Base-by-base conservation (phyloP, 2,888 invertebrate species). In the Pollenia griseotomentosa region DNA sequence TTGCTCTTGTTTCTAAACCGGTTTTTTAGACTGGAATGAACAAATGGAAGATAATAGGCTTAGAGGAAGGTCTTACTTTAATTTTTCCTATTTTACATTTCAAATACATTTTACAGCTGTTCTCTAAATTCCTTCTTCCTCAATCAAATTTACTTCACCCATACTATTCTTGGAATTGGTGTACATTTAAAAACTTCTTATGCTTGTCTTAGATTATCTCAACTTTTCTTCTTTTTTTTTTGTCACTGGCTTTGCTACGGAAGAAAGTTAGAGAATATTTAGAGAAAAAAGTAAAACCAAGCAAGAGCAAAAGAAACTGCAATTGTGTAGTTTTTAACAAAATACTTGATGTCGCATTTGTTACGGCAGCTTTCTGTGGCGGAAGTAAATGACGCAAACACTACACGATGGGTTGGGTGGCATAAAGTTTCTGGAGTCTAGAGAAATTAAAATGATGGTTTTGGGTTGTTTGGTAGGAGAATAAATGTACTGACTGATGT, bases 371-470 rank as follows among this genome's bases (percentile, higher is more conserved):
- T 81, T 74, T 84, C 57, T 87, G 66, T 79, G 81, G 87, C 84
- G 84, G 81, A 84, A 87, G 87, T 84, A 87, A 84, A 87, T 84
- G 84, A 84, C 65, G 81, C 87, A 87, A 87, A 84, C 73, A 73
- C 63, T 74, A 82, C 78, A 81, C 73, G 83, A 77, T 78, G 84
- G 77, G 51, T 77, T 42, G 73, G 44, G 11, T 65, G 63, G 6
- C 33, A 33, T 33, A 86, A 73, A 46, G 42, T 77, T 78, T 71
- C 51, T 46, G 55, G 65, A 57, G 51, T 44, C 51, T 81, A 75
- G 33, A 33, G 53, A 82, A 73, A 75, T 68, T 75, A 33, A 63
- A 83, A 75, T 71, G 46, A 77, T 77, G 63, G 53, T 33, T 81
- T 6, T 19, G 63, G 63, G 48, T 12, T 73, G 79, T 65, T 44